A percentile compares a stretch with the other conserved stretches of the same genome.
Evolutionary conservation across 2,797 vertebrate species (phyloP).

Genomic region (Neosilurus mollespiculum): DNA sequence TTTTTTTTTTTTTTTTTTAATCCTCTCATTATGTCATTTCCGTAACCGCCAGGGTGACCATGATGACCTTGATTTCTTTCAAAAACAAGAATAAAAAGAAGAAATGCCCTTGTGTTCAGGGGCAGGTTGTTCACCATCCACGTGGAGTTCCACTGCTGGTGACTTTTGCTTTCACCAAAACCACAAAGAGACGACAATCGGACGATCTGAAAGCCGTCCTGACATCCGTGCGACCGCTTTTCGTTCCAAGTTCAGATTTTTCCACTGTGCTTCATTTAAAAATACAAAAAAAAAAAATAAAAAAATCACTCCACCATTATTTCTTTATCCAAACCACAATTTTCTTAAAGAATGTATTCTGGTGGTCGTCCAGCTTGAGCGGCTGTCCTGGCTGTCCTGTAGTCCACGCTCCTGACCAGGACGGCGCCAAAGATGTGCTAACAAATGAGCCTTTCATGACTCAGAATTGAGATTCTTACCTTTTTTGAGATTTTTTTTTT

Average conservation of each 20-base stretch:
- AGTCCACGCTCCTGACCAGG: conserved; percentile 33
- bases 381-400: conserved; percentile 52
- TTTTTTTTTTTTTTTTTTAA: background rate
- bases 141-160: conserved; percentile 65
- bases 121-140: background rate
- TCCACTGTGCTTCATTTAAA: conserved; percentile 69
- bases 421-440: conserved; percentile 44
- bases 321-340: background rate
- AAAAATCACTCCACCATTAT: background rate
- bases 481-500: background rate
- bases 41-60: conserved; percentile 9
- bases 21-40: background rate
- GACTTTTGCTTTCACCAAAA: conserved; percentile 54
- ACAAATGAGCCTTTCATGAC: conserved; percentile 24
- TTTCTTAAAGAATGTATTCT: conserved; percentile 26
- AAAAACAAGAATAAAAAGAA: background rate
- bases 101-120: background rate
- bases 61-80: background rate
- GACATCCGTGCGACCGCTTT: conserved; percentile 46
- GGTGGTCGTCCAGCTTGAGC: conserved; percentile 26
- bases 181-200: conserved; percentile 6
- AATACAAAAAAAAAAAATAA: conserved; percentile 46
- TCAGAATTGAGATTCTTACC: background rate
- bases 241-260: conserved; percentile 10
- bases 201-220: conserved; percentile 28